Evolutionary conservation across 1,140 invertebrate genomes (phyloP).

Genomic region (Diachasma alloeum): DNA sequence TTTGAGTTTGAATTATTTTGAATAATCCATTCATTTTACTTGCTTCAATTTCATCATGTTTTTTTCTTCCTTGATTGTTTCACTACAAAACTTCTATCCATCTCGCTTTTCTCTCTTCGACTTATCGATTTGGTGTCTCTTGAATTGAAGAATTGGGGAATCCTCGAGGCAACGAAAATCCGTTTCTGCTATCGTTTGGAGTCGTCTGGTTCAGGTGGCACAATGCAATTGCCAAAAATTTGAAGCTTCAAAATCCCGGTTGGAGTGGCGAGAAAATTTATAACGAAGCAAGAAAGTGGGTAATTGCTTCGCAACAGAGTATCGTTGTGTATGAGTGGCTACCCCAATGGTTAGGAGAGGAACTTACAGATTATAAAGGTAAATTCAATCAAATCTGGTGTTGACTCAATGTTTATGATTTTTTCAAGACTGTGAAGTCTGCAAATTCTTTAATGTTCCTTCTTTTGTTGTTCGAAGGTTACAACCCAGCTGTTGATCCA

Average conservation of each 20-base stretch:
- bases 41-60: too few species aligned
- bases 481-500: constrained; percentile 71
- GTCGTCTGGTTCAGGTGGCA: constrained; percentile 73
- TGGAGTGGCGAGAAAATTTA: constrained; percentile 68
- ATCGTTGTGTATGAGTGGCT: constrained; percentile 68
- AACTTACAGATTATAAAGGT: constrained; percentile 47
- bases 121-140: neutral
- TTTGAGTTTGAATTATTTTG: too few species aligned
- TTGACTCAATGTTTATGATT: neutral
- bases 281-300: constrained; percentile 70
- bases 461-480: constrained; percentile 51
- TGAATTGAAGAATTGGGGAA: constrained; percentile 68
- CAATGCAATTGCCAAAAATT: constrained; percentile 65
- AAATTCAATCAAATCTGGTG: neutral
- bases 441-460: neutral
- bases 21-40: too few species aligned
- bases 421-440: neutral
- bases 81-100: too few species aligned
- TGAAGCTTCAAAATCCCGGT: constrained; percentile 51
- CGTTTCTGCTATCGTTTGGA: constrained; percentile 67
- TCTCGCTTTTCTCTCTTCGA: neutral
- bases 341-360: constrained; percentile 57
- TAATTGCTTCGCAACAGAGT: constrained; percentile 67
- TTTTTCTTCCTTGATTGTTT: neutral
- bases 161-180: constrained; percentile 70